These are phyloP conservation scores for Hiodon tergisus DNA, from an alignment of 2,113 vertebrate species.

Conservation along the genomic window DNA sequence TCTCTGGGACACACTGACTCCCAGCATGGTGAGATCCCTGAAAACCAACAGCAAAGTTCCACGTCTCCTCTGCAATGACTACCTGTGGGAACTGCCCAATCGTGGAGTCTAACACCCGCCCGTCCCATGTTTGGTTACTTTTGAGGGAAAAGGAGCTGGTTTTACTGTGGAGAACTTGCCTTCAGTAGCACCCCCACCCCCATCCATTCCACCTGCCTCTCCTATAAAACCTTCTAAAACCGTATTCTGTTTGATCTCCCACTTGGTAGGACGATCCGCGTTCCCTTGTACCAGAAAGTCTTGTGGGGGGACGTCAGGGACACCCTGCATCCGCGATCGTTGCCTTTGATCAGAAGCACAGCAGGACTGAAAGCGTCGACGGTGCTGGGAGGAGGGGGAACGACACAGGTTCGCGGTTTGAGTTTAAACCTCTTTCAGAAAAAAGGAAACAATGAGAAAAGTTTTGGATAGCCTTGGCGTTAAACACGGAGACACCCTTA, in stretches of 20 bases:
- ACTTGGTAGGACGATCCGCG: not conserved
- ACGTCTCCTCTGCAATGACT: no score
- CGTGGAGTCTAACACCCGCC: no score
- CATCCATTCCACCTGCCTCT: not conserved
- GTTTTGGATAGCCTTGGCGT: no score
- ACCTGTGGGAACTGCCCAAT: no score
- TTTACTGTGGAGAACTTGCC: not conserved
- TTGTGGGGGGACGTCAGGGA: not conserved
- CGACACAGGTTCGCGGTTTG: no score
- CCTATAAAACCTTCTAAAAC: slow-evolving; percentile 4
- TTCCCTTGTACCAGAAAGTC: not conserved
- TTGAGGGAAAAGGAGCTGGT: not conserved
- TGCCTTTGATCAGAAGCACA: not conserved
- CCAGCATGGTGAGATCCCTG: not conserved
- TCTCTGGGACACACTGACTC: not conserved
- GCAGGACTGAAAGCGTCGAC: not conserved
- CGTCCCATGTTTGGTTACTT: no score
- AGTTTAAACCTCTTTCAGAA: no score
- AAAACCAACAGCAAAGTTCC: no score
- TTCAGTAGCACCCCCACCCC: no score
- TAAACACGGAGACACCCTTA: not conserved
- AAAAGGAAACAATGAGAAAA: no score
- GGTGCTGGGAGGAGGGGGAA: not conserved
- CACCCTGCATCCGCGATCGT: not conserved
- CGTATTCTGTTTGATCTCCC: slow-evolving; percentile 3